A percentile compares a stretch with the other conserved stretches of the same genome.
Evolutionary conservation across 2,113 vertebrate genomes (phyloP).

Genomic region (Xyliphius kryptos): DNA sequence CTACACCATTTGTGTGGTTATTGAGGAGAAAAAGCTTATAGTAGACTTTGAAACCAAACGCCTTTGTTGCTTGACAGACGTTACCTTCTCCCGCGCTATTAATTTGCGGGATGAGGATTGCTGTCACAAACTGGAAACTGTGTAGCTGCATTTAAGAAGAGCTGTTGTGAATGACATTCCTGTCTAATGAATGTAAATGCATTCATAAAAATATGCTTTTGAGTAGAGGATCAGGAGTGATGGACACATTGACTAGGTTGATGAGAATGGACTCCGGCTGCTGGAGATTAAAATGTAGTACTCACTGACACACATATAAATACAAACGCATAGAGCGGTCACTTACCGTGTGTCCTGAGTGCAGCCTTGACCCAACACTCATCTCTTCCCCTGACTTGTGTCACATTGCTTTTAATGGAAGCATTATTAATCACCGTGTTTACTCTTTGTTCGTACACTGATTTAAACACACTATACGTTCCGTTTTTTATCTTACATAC

Average conservation of each 20-base stretch:
- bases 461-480: slow-evolving; percentile 27
- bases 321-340: no score
- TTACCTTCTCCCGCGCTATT: slow-evolving; percentile 64
- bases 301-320: no score
- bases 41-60: slow-evolving; percentile 54
- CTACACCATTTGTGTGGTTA: slow-evolving; percentile 37
- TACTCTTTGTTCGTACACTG: slow-evolving; percentile 25
- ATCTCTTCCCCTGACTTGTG: neutral
- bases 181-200: slow-evolving; percentile 69
- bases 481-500: no score
- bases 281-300: no score
- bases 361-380: no score
- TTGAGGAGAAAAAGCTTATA: slow-evolving; percentile 36
- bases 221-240: slow-evolving; percentile 57
- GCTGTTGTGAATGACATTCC: slow-evolving; percentile 60
- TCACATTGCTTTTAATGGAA: slow-evolving; percentile 10
- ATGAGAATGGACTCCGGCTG: slow-evolving; percentile 53
- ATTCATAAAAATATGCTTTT: slow-evolving; percentile 65
- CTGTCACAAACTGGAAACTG: slow-evolving; percentile 51
- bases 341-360: no score
- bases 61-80: slow-evolving; percentile 63
- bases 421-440: slow-evolving; percentile 21
- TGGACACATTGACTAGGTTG: slow-evolving; percentile 58
- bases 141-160: slow-evolving; percentile 53
- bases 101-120: slow-evolving; percentile 63